Evolutionary conservation across 2,888 invertebrate species (phyloP), one percentile per base, ranked within the genome.

Genomic region (Trachelus stipa): DNA sequence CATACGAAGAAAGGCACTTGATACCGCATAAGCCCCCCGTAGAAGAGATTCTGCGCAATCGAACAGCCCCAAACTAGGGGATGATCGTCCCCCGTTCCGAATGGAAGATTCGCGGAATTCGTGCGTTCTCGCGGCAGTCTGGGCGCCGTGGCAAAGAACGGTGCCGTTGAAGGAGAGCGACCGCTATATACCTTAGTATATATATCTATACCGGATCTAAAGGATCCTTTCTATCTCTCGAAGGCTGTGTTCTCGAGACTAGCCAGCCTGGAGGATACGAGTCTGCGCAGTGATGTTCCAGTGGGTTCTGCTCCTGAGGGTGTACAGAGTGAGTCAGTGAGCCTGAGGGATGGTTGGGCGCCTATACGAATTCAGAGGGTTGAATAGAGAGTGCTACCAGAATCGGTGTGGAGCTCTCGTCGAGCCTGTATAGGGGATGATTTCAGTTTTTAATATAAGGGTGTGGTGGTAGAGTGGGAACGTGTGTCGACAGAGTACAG

Each of bases 381-480:
- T 23, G 56, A 23, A 56, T 23, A 56, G 56, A 56, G 23, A 56
- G 56, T 56, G 56, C 56, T 2, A 56, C 6, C 56, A 23, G 56
- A 56, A 23, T 56, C 23, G 23, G 56, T 56, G 56, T 56, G 56
- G 56, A 56, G 56, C 56, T 56, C 23, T 56, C 56, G 9, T 56
- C 23, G 56, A 56, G 56, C 23, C 56, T 56, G 2, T 56, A 23
- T 56, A 56, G 56, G 56, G 56, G 23, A 56, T 56, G 84, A 87
- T 88, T 89, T 88, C 81, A 86, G 87, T 88, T 90, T 89, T 88
- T 88, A 89, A 90, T 88, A 88, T 88, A 83, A 85, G 88, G 90
- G 88, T 89, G 89, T 89, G 88, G 89, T 89, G 88, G 88, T 88
- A 85, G 79, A 83, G 83, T 81, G 81, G 87, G 87, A 85, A 84